phyloP scores from a whole-genome alignment of 2,113 vertebrate genomes.

The Varanus komodoensis region DNA sequence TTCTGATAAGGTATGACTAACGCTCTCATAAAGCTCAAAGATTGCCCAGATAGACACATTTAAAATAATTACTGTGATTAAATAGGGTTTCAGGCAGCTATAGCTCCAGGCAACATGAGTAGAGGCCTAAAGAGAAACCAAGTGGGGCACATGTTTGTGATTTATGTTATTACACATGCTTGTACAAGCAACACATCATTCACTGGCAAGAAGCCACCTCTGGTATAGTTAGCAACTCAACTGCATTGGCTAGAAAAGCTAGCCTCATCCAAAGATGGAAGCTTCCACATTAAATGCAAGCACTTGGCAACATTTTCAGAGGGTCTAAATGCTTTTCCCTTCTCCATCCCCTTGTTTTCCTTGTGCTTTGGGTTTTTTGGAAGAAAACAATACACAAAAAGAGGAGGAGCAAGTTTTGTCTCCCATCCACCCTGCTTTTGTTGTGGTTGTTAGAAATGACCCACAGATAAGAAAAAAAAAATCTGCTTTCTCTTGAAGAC shows the following conservation, averaged over 20 bases:
- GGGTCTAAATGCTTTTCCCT: background rate
- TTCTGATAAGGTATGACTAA: conserved; percentile 75
- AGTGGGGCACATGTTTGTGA: conserved; percentile 76
- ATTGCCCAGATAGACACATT: conserved; percentile 74
- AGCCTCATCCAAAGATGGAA: background rate
- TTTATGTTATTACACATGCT: conserved; percentile 76
- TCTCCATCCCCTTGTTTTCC: background rate
- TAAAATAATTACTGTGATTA: conserved; percentile 78
- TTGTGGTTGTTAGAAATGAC: no score
- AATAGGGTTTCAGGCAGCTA: conserved; percentile 73
- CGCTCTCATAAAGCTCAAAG: conserved; percentile 75
- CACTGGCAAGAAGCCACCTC: conserved; percentile 70
- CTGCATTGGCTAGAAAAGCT: conserved; percentile 63
- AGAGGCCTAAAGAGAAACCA: conserved; percentile 73
- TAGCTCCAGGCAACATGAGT: conserved; percentile 73
- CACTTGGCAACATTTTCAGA: background rate
- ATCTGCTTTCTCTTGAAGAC: no score
- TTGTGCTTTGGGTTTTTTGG: background rate
- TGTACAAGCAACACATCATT: conserved; percentile 72
- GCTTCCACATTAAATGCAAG: background rate
- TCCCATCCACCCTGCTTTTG: background rate
- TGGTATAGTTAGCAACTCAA: conserved; percentile 59
- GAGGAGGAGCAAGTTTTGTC: background rate
- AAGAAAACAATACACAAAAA: background rate
- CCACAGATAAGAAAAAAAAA: no score